Conservation (phyloP, 1,140 invertebrate genomes). For the Bombus balteatus region DNA sequence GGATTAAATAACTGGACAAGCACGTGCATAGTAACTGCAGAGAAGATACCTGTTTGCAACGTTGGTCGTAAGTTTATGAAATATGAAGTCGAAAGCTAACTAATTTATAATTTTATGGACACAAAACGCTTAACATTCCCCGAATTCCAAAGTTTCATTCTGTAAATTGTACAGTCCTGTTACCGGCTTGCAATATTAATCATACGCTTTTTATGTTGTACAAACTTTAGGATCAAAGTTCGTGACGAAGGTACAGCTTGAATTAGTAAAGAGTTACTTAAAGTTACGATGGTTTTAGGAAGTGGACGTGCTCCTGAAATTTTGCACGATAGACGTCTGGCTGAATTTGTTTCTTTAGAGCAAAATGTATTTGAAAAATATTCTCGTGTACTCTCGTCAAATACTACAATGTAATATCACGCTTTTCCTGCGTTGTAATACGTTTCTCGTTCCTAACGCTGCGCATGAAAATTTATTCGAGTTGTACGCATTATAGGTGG, state of each 20-base stretch:
- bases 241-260: neutral
- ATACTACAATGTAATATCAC: neutral
- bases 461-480: neutral
- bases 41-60: no score
- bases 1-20: neutral
- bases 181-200: constrained; percentile 24
- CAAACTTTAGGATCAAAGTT: constrained; percentile 14
- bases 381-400: neutral
- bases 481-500: no score
- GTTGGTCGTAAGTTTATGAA: no score
- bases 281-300: constrained; percentile 1
- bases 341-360: neutral
- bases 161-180: neutral
- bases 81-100: neutral
- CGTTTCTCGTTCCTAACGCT: neutral
- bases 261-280: constrained; percentile 9
- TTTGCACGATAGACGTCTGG: neutral
- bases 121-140: no score
- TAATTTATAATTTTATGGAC: neutral
- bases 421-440: neutral
- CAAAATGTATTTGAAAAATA: neutral
- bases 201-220: neutral
- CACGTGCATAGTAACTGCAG: no score
- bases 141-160: neutral
- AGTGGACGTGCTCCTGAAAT: neutral